Conservation (phyloP, 2,113 vertebrate species). For the Pachycephala philippinensis region DNA sequence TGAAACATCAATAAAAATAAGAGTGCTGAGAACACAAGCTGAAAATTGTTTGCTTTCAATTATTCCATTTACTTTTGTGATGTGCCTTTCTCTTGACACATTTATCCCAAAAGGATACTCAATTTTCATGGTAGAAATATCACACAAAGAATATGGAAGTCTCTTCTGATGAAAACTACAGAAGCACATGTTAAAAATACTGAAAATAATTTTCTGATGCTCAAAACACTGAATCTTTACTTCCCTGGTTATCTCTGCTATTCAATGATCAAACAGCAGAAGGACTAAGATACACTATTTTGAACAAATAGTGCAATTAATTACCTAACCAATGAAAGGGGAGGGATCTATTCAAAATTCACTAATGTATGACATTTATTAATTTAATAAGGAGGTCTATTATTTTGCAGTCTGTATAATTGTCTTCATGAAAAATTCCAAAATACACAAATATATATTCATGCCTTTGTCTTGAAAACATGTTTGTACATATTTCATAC, state of each 20-base stretch:
- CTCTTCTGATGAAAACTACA: not conserved
- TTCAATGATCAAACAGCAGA: not conserved
- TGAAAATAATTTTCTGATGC: not conserved
- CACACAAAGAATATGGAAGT: not conserved
- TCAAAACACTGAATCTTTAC: not conserved
- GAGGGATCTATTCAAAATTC: not conserved
- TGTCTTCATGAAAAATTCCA: not conserved
- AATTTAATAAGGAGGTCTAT: not conserved
- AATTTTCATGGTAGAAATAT: not conserved
- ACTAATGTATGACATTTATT: not conserved
- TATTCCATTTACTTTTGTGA: constrained; percentile 30
- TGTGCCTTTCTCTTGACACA: constrained; percentile 15
- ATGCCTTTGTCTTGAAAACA: not conserved
- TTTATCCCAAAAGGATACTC: constrained; percentile 19
- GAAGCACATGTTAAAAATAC: not conserved
- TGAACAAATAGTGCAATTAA: not conserved
- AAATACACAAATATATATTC: not conserved
- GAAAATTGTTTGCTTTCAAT: constrained; percentile 44
- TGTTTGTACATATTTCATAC: not conserved
- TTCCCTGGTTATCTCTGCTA: not conserved
- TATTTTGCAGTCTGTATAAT: not conserved
- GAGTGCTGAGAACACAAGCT: not conserved
- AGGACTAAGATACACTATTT: not conserved
- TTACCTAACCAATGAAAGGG: not conserved
- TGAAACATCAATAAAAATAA: constrained; percentile 30